Base-by-base conservation (phyloP, 1,140 invertebrate species). In the Neodiprion lecontei region DNA sequence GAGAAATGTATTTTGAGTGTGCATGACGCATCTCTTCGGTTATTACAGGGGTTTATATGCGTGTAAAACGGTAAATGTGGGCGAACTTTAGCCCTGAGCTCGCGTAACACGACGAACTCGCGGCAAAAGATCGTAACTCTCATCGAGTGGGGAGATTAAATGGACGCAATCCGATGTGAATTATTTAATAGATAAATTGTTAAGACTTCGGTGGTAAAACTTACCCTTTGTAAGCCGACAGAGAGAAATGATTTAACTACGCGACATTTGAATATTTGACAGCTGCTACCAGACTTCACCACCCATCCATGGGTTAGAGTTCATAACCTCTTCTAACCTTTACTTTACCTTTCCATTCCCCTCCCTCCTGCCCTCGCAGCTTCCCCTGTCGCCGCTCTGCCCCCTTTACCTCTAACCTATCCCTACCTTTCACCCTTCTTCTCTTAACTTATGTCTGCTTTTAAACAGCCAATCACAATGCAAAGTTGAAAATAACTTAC, bases 251-350 rank as follows among this genome's bases (percentile, higher is more conserved):
- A 77, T 78, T 74, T 65, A 72, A 73, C 69, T 77, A 75, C 72
- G 69, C 77, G 74, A 79, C 79, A 82, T 81, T 76, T 79, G 76
- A 71, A 76, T 76, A 80, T 74, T 81, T 79, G 75, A 78, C 78
- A 79, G 75, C 70, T 73, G 74, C 74, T 78, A 74, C 74, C 74
- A 81, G 74, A 72, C 79, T 78, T 77, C 77, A 72, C 77, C 78
- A 76, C 74, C 70, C 68, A 79, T 75, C 66, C 69, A 73, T 76
- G 79, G 81, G 79, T 82, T 81, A 82, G 81, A 82, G 81, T 82
- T 82, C 81, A 82, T 82, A 82, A 82, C 81, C 81, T 82, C 80
- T 78, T 80, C 76, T 80, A 82, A 80, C 81, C 81, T 82, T 82
- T 75, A 75, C 65, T 75, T 75, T 82, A 82, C 78, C 79, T 82